These are phyloP conservation scores for Zoanthus solanderi DNA, from an alignment of 92 coral and sea anemone genomes.

Conservation along the genomic window DNA sequence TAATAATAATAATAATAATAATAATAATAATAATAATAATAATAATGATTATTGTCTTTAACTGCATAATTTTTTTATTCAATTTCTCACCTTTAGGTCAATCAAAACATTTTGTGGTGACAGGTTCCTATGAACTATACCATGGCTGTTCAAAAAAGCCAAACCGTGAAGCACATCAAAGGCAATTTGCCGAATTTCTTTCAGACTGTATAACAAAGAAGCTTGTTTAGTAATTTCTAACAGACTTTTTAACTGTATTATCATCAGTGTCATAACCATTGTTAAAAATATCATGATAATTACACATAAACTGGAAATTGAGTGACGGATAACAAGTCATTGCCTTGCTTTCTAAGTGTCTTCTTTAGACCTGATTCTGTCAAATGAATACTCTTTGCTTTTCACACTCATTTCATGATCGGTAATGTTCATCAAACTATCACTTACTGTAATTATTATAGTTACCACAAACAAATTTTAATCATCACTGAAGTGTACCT, in stretches of 20 bases:
- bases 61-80: neutral
- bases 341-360: neutral
- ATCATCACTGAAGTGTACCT: conserved; percentile 59
- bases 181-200: conserved; percentile 75
- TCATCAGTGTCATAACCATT: neutral
- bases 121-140: conserved; percentile 87
- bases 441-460: no score
- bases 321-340: neutral
- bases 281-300: neutral
- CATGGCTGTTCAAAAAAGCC: conserved; percentile 80
- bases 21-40: no score
- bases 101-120: conserved; percentile 78
- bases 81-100: conserved; percentile 69
- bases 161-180: conserved; percentile 83
- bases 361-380: neutral
- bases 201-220: conserved; percentile 54
- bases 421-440: no score
- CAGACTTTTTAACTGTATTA: neutral
- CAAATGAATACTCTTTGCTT: no score
- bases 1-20: no score
- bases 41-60: neutral
- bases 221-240: neutral
- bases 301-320: neutral
- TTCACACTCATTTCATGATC: neutral
- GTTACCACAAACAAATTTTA: no score